Conservation (phyloP, 2,888 invertebrate species). For the Pecten maximus region DNA sequence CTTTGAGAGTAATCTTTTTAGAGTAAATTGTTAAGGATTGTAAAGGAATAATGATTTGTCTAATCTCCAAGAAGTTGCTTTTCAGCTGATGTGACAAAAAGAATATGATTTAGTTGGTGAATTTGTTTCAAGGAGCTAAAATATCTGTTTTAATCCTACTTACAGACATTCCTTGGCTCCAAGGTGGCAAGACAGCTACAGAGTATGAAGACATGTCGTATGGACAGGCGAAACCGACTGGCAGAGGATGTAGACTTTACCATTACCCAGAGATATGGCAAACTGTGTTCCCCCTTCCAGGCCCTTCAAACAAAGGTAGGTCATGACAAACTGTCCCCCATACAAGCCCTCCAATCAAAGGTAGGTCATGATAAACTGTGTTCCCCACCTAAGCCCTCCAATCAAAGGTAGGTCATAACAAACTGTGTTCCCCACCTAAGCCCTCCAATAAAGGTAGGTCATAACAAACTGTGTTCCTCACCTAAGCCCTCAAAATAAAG, state of each 20-base stretch:
- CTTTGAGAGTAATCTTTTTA: too few species aligned
- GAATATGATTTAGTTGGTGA: not conserved
- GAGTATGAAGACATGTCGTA: slow-evolving; percentile 69
- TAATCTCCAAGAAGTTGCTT: not conserved
- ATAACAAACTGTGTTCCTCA: not conserved
- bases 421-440: slow-evolving; percentile 50
- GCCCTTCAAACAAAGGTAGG: slow-evolving; percentile 67
- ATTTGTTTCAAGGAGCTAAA: not conserved
- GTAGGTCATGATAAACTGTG: not conserved
- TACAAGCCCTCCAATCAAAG: not conserved
- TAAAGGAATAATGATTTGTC: not conserved
- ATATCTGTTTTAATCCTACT: not conserved
- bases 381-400: not conserved
- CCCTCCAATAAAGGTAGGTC: not conserved
- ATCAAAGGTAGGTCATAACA: not conserved
- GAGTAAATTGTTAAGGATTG: not conserved
- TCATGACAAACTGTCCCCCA: not conserved
- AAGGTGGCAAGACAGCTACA: slow-evolving; percentile 75
- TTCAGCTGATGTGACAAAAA: not conserved
- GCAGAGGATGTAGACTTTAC: slow-evolving; percentile 71
- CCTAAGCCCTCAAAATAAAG: not conserved
- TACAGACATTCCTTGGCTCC: slow-evolving; percentile 76
- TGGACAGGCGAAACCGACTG: slow-evolving; percentile 69
- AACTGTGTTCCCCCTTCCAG: slow-evolving; percentile 79
- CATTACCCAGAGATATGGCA: slow-evolving; percentile 75